These are phyloP conservation scores for Acrocyrtus sp. DNA, from an alignment of 2,888 invertebrate genomes.

Conservation along the genomic window DNA sequence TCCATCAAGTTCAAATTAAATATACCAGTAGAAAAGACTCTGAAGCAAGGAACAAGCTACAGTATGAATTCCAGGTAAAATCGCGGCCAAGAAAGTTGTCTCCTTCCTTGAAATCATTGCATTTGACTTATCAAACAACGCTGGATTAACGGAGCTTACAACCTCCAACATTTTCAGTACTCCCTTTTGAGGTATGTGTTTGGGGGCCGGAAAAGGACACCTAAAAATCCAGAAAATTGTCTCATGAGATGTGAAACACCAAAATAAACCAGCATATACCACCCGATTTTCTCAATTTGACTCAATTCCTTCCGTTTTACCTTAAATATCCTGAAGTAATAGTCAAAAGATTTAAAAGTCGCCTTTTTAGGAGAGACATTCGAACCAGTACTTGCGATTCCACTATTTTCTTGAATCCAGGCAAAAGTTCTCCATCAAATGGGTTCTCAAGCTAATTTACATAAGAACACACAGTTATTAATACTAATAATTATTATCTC, in stretches of 20 bases:
- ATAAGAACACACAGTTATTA: neutral
- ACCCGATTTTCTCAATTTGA: no score
- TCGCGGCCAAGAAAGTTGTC: conserved; percentile 36
- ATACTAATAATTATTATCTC: no score
- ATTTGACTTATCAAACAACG: conserved; percentile 18
- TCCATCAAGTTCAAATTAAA: neutral
- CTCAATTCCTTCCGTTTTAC: no score
- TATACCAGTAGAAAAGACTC: conserved; percentile 46
- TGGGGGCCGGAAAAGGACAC: conserved; percentile 55
- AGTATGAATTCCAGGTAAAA: conserved; percentile 52
- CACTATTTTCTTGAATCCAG: conserved; percentile 22
- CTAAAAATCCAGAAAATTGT: conserved; percentile 47
- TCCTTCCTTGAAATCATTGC: conserved; percentile 38
- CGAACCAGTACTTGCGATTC: conserved; percentile 43
- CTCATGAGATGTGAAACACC: no score
- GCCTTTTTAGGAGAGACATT: conserved; percentile 43
- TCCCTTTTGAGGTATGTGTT: conserved; percentile 52
- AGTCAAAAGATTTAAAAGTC: conserved; percentile 39
- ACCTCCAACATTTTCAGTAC: conserved; percentile 39
- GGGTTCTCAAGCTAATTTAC: conserved; percentile 40
- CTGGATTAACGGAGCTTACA: conserved; percentile 49
- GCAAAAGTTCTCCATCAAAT: conserved; percentile 29
- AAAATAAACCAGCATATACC: no score
- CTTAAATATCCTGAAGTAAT: conserved; percentile 47
- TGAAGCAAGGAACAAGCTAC: conserved; percentile 35